These are phyloP conservation scores for Hemibates koningsi DNA, from an alignment of 2,113 vertebrate species.

Conservation along the genomic window DNA sequence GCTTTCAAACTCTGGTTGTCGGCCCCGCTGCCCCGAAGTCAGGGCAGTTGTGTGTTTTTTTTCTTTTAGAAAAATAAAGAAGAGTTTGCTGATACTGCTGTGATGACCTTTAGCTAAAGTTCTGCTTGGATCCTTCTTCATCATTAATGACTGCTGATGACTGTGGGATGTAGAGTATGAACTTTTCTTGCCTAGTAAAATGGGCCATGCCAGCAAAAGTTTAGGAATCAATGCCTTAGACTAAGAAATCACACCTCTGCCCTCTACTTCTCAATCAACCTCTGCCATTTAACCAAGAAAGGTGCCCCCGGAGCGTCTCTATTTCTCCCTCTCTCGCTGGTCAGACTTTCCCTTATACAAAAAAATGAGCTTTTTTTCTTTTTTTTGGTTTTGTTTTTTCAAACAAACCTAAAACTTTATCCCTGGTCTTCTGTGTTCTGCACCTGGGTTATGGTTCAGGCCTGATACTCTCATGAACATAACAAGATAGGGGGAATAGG, in stretches of 20 bases:
- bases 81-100: not conserved
- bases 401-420: not conserved
- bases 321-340: not conserved
- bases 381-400: not conserved
- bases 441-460: not conserved
- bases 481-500: not conserved
- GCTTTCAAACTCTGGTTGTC: not conserved
- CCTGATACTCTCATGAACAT: not conserved
- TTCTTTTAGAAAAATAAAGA: not conserved
- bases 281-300: not conserved
- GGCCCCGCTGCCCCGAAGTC: rapidly evolving
- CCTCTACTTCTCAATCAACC: not conserved
- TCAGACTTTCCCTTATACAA: not conserved
- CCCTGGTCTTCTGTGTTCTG: not conserved
- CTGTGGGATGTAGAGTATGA: not conserved
- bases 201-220: not conserved
- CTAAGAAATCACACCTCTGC: not conserved
- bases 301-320: not conserved
- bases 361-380: not conserved
- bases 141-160: not conserved
- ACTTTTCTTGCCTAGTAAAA: not conserved
- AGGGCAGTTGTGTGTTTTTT: not conserved
- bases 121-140: not conserved
- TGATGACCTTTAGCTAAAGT: not conserved
- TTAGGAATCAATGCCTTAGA: not conserved